Percentiles rank a stretch among this genome's conserved stretches.
These are phyloP conservation scores for Tuberolachnus salignus DNA, from an alignment of 2,888 invertebrate genomes.

Conservation along the genomic window DNA sequence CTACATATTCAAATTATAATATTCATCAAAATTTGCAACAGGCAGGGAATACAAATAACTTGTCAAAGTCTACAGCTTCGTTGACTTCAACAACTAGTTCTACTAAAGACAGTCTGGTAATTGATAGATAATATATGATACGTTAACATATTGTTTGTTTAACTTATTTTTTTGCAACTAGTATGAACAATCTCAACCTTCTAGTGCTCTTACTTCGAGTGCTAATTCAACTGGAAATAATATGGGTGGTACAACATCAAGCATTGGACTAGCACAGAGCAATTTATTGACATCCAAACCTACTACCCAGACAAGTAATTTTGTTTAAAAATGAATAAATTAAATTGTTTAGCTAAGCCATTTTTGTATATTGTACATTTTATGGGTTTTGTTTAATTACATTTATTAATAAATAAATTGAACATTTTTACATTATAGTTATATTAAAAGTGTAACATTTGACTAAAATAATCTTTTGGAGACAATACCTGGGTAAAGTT, in stretches of 20 bases:
- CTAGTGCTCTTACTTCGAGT: slow-evolving; percentile 40
- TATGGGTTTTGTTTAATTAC: background rate
- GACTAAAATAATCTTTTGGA: no score
- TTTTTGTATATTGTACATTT: background rate
- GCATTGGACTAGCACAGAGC: slow-evolving; percentile 42
- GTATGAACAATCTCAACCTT: slow-evolving; percentile 50
- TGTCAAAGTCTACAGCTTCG: slow-evolving; percentile 46
- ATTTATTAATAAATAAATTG: no score
- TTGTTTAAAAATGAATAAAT: background rate
- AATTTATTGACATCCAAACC: slow-evolving; percentile 45
- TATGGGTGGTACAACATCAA: slow-evolving; percentile 47
- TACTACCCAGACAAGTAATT: slow-evolving; percentile 62
- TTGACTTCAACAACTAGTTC: slow-evolving; percentile 44
- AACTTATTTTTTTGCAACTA: background rate
- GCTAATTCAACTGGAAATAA: slow-evolving; percentile 48
- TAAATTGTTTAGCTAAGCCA: background rate
- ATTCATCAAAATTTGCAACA: slow-evolving; percentile 52
- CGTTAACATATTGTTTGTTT: background rate
- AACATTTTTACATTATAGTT: no score
- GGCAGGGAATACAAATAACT: slow-evolving; percentile 41
- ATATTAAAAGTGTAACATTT: no score
- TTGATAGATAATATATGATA: background rate
- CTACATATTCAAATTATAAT: slow-evolving; percentile 39
- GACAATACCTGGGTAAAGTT: no score
- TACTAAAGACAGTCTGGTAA: slow-evolving; percentile 46